Conservation (phyloP, 2,113 vertebrate species). For the Trematomus loennbergii region DNA sequence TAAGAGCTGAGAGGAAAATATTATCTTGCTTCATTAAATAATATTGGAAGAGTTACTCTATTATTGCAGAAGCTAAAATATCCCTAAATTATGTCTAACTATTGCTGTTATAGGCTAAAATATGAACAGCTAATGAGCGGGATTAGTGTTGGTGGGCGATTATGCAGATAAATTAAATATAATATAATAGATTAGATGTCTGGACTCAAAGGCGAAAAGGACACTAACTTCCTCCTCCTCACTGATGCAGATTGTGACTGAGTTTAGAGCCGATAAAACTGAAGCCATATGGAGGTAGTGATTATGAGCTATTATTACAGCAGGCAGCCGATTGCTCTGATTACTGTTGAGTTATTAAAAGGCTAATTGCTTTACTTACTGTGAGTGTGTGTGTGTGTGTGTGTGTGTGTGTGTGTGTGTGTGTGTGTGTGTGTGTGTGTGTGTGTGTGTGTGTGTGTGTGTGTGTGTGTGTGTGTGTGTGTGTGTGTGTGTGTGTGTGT, state of each 20-base stretch:
- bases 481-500: too few species aligned
- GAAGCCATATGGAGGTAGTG: neutral
- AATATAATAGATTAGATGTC: constrained; percentile 20
- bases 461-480: neutral
- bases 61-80: neutral
- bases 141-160: neutral
- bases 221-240: neutral
- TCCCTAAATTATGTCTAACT: neutral
- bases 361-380: neutral
- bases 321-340: constrained; percentile 1
- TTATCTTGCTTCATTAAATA: constrained; percentile 1
- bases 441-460: neutral
- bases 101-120: neutral
- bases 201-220: neutral
- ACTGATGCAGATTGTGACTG: neutral
- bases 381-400: neutral
- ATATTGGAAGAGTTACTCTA: neutral
- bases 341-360: neutral
- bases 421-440: neutral
- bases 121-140: constrained; percentile 12
- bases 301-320: constrained; percentile 24
- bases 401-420: too few species aligned
- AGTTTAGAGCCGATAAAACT: neutral
- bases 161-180: constrained; percentile 19
- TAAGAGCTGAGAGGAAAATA: neutral